phyloP scores from a whole-genome alignment of 2,797 vertebrate genomes.

The Galaxias olidus region DNA sequence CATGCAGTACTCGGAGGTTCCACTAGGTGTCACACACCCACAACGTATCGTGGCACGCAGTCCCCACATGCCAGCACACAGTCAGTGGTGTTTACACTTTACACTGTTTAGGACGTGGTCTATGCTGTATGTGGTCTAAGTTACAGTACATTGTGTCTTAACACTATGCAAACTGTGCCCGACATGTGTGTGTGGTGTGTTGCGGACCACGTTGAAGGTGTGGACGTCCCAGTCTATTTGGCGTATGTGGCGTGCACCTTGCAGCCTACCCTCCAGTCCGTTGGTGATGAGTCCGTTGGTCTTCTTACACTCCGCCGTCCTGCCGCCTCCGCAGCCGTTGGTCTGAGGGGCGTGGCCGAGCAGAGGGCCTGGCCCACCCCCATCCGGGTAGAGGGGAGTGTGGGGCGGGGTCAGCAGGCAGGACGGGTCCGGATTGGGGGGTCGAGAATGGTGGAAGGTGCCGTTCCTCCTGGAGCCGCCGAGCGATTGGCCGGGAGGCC shows the following conservation, averaged over 20 bases:
- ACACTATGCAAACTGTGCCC: too few relatives aligned
- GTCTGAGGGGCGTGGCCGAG: conserved; percentile 46
- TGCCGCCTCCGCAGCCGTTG: conserved; percentile 60
- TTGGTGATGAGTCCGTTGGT: conserved; percentile 68
- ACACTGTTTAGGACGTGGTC: too few relatives aligned
- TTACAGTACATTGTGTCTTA: too few relatives aligned
- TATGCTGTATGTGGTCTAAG: too few relatives aligned
- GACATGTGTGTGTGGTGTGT: too few relatives aligned
- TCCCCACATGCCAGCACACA: conserved; percentile 5
- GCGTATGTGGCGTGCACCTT: too few relatives aligned
- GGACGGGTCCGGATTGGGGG: conserved; percentile 75
- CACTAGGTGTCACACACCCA: background rate
- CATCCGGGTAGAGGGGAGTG: conserved; percentile 83
- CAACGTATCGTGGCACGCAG: conserved; percentile 38
- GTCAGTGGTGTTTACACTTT: too few relatives aligned
- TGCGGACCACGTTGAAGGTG: too few relatives aligned
- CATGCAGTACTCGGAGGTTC: conserved; percentile 21
- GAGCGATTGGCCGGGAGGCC: conserved; percentile 62
- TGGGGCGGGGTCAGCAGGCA: conserved; percentile 89
- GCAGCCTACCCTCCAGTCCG: conserved; percentile 80
- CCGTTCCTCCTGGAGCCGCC: conserved; percentile 69
- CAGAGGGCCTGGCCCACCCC: conserved; percentile 35
- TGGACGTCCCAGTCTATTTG: too few relatives aligned
- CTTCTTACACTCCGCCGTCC: conserved; percentile 70
- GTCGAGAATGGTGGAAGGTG: conserved; percentile 48